These are phyloP conservation scores for Phalloptychus januarius DNA, from an alignment of 2,797 vertebrate species.

Conservation along the genomic window DNA sequence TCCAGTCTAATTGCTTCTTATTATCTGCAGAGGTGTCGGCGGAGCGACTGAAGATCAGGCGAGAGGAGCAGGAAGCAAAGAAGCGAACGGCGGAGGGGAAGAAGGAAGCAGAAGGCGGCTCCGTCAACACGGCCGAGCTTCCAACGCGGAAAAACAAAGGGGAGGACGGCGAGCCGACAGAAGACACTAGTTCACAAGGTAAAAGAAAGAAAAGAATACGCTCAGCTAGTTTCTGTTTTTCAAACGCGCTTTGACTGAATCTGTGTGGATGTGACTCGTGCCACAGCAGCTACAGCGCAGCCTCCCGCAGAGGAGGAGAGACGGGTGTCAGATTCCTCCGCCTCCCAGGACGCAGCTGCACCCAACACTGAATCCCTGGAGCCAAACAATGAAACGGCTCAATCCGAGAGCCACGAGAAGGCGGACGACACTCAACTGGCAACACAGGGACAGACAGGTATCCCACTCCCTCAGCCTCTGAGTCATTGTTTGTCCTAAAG, in stretches of 20 bases:
- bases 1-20: background rate
- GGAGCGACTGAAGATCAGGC: constrained; percentile 85
- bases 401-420: constrained; percentile 34
- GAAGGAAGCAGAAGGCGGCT: constrained; percentile 72
- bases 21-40: constrained; percentile 85
- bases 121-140: constrained; percentile 56
- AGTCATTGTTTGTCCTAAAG: background rate
- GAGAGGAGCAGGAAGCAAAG: constrained; percentile 82
- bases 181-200: constrained; percentile 78
- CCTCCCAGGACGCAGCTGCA: constrained; percentile 18
- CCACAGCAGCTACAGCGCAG: constrained; percentile 44
- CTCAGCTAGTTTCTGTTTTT: background rate
- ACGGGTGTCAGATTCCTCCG: constrained; percentile 31
- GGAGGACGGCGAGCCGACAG: constrained; percentile 58
- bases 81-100: constrained; percentile 73
- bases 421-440: constrained; percentile 30
- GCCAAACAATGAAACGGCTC: constrained; percentile 36
- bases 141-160: constrained; percentile 48
- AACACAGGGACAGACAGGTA: constrained; percentile 74
- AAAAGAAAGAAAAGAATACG: constrained; percentile 33
- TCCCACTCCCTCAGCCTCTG: background rate
- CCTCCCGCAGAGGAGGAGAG: constrained; percentile 66
- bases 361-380: constrained; percentile 45
- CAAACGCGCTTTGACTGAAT: background rate
- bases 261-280: background rate